phyloP scores from a whole-genome alignment of 1,140 invertebrate genomes.

The Neodiprion virginianus region DNA sequence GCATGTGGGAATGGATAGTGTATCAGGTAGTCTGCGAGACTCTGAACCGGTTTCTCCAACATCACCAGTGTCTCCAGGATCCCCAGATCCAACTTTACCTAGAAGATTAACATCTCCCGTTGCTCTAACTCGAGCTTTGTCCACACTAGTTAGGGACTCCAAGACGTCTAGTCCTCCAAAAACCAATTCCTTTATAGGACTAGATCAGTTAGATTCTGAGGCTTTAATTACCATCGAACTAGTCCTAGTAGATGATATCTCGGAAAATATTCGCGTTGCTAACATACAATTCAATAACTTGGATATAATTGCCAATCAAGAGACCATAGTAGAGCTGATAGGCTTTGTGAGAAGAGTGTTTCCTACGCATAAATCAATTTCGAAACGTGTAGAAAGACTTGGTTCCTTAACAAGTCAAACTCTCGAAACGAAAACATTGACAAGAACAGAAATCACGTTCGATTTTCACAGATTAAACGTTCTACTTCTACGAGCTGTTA shows the following conservation, averaged over 20 bases:
- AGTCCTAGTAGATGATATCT: constrained; percentile 70
- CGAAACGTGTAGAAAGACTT: constrained; percentile 39
- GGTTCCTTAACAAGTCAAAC: constrained; percentile 48
- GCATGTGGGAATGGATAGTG: constrained; percentile 92
- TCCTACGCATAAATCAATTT: constrained; percentile 58
- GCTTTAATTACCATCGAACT: constrained; percentile 87
- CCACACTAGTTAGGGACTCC: constrained; percentile 51
- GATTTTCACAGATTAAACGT: constrained; percentile 93
- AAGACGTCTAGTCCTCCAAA: constrained; percentile 47
- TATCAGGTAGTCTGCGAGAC: constrained; percentile 89
- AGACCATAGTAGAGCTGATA: constrained; percentile 91
- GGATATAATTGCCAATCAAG: constrained; percentile 96
- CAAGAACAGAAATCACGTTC: constrained; percentile 82
- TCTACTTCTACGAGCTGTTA: constrained; percentile 79
- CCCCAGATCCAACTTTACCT: constrained; percentile 62
- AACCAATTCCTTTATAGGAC: constrained; percentile 42
- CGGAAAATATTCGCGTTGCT: constrained; percentile 75
- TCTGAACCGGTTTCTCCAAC: constrained; percentile 89
- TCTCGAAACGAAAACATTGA: constrained; percentile 36
- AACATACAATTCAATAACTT: constrained; percentile 94
- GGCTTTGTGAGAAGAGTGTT: constrained; percentile 83
- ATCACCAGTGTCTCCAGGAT: constrained; percentile 74
- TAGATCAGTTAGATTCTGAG: constrained; percentile 72
- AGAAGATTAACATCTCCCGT: constrained; percentile 64
- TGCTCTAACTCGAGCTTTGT: constrained; percentile 67